Conservation (phyloP, 2,888 invertebrate species). For the Palloptera scutellata region DNA sequence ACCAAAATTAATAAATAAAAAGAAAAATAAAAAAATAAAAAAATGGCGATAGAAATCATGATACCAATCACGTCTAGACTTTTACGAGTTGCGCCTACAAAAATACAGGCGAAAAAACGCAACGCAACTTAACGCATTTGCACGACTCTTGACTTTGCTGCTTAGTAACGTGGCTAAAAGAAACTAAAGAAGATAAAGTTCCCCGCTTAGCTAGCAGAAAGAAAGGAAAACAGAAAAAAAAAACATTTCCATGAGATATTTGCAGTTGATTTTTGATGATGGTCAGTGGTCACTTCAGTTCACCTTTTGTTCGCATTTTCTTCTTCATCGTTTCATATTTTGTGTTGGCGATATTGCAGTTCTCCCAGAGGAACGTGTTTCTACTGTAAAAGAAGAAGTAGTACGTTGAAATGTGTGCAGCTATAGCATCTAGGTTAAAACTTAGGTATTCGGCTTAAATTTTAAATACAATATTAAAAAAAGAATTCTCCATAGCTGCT, state of each 20-base stretch:
- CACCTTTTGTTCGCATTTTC: too few relatives aligned
- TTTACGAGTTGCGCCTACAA: constrained; percentile 59
- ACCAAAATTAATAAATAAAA: not conserved
- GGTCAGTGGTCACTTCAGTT: constrained; percentile 23
- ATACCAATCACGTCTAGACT: constrained; percentile 61
- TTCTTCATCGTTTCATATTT: too few relatives aligned
- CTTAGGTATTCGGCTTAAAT: too few relatives aligned
- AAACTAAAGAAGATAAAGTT: constrained; percentile 17
- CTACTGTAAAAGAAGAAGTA: too few relatives aligned
- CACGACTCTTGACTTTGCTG: not conserved
- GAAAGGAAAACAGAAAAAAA: constrained; percentile 15
- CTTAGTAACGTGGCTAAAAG: constrained; percentile 33
- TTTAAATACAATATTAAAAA: not conserved
- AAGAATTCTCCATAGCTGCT: constrained; percentile 26
- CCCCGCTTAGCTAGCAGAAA: not conserved
- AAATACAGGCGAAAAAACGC: constrained; percentile 29
- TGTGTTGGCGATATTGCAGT: too few relatives aligned
- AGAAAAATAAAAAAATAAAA: constrained; percentile 30
- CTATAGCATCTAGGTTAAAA: too few relatives aligned
- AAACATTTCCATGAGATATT: constrained; percentile 20
- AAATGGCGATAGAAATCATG: constrained; percentile 62
- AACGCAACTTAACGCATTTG: constrained; percentile 21
- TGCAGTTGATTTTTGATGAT: constrained; percentile 24
- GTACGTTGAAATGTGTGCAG: too few relatives aligned
- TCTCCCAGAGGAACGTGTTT: too few relatives aligned